These are phyloP conservation scores for Chaunax sp. DNA, from an alignment of 2,797 vertebrate genomes.

Conservation along the genomic window DNA sequence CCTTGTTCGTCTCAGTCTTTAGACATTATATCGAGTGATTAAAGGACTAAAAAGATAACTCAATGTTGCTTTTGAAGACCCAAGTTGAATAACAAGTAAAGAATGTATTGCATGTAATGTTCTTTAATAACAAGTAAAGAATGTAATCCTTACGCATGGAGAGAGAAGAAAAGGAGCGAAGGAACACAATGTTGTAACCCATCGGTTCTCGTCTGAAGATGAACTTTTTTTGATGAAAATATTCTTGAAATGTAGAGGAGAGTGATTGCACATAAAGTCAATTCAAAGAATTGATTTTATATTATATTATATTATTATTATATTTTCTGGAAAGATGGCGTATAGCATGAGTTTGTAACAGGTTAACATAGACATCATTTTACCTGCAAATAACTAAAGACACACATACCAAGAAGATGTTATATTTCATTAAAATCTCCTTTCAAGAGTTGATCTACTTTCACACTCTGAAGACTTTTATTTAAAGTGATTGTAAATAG, in stretches of 20 bases:
- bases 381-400: not conserved
- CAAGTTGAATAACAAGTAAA: too few species aligned
- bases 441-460: not conserved
- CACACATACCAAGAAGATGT: not conserved
- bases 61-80: not conserved
- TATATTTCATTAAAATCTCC: not conserved
- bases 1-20: not conserved
- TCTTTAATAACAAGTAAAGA: too few species aligned
- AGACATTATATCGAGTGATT: not conserved
- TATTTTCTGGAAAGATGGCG: too few species aligned
- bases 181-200: too few species aligned
- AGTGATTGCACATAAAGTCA: too few species aligned
- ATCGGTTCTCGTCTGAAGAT: too few species aligned
- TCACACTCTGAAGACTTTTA: not conserved
- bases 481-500: not conserved
- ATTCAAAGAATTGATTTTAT: too few species aligned
- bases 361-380: not conserved
- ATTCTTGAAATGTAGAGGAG: too few species aligned
- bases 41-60: slow-evolving; percentile 6
- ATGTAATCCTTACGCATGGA: not conserved
- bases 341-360: too few species aligned
- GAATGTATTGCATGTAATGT: too few species aligned
- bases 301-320: too few species aligned
- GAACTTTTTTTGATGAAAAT: too few species aligned
- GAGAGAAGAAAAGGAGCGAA: not conserved